Base-by-base conservation (phyloP, 2,113 vertebrate genomes). In the Pipa parva region DNA sequence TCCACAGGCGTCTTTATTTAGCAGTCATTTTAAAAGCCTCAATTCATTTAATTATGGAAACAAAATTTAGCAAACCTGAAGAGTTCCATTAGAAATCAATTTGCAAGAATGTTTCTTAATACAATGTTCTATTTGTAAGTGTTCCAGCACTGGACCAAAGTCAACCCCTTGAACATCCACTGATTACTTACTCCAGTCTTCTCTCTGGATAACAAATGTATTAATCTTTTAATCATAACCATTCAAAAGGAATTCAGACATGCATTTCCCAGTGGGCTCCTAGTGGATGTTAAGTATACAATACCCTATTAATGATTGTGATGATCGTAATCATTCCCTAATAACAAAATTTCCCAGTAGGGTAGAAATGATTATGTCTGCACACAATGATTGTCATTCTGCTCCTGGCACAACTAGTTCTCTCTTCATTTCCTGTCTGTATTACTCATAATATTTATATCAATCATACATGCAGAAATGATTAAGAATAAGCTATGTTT, bases 61-160 rank as follows among this genome's bases (percentile, higher is more conserved):
- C 39, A 33, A 58, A 25, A 15, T 4, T 20, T 15, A 46, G 7
- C 24, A 22, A 64, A 28, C 11, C 24, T 31, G 29, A 24, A 58
- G 42, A 31, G 17, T 26, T 29, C 45, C 63, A 64, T 63, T 63
- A 66, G 39, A 42, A 8, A 12, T 13, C 56, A 50, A 39, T 21
- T 68, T 51, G 48, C 4, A 7, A 36, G 36, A 25, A 26, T 45
- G 36, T 68, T 59, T 25, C 18, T 12, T 25, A 50, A 49, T 8
- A 12, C 36, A 7, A 13, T 12, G 24, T n/a, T 50, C 20, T 51
- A 17, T 21, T 0, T 37, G n/a, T 33, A 20, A 49, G 9, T 22
- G 9, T 51, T 51, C 24, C 9, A 22, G 24, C 17, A 39, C 7
- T 22, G 15, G 22, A 15, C 11, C 12, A 20, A 33, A 22, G 10